phyloP scores from a whole-genome alignment of 2,888 invertebrate species.

The Torymus texanus region DNA sequence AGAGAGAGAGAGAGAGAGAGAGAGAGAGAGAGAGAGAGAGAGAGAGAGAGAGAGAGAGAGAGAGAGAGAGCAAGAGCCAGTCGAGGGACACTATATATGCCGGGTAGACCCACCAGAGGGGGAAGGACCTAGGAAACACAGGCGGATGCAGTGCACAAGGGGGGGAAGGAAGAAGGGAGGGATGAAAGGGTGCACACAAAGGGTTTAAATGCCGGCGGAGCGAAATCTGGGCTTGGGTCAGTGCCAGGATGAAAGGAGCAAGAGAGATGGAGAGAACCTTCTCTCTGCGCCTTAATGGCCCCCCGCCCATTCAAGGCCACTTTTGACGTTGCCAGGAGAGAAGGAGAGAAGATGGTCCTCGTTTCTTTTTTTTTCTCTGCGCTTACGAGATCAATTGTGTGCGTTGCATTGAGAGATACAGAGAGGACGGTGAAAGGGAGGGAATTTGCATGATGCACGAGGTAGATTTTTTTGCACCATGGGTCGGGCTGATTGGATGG shows the following conservation, averaged over 20 bases:
- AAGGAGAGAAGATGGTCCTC: background rate
- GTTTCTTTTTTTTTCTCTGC: background rate
- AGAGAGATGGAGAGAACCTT: background rate
- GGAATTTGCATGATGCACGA: background rate
- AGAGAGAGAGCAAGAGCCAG: too few species aligned
- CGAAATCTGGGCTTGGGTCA: constrained; percentile 46
- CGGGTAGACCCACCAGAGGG: background rate
- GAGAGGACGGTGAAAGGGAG: background rate
- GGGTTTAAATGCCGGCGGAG: constrained; percentile 42
- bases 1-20: background rate
- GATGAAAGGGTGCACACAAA: constrained; percentile 16
- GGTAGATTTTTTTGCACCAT: background rate
- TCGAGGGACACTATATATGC: background rate
- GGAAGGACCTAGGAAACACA: constrained; percentile 16
- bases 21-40: too few species aligned
- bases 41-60: too few species aligned
- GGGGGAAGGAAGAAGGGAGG: constrained; percentile 2
- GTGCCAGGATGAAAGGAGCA: constrained; percentile 21
- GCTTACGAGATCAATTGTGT: background rate
- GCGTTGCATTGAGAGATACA: background rate
- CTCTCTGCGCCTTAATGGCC: constrained; percentile 29
- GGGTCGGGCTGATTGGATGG: too few species aligned
- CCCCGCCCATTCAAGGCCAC: constrained; percentile 29
- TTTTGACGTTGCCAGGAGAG: constrained; percentile 9
- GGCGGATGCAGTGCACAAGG: background rate